These are phyloP conservation scores for Molossus alvarezi DNA, from an alignment of 2,797 vertebrate genomes.

Conservation along the genomic window DNA sequence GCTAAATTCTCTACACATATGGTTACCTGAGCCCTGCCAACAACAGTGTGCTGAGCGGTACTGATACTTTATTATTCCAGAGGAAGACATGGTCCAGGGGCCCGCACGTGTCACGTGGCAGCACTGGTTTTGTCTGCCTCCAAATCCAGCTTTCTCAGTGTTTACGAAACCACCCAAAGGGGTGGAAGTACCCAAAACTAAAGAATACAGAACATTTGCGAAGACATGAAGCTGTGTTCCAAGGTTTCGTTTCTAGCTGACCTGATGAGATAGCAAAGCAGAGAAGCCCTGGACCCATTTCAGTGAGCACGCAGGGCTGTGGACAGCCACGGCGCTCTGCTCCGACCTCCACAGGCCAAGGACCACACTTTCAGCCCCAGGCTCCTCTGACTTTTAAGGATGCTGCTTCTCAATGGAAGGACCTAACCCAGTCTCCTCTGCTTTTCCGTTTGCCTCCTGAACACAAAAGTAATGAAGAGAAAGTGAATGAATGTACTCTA, in stretches of 20 bases:
- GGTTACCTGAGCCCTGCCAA: background rate
- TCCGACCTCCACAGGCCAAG: background rate
- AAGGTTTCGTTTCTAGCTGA: background rate
- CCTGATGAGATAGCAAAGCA: background rate
- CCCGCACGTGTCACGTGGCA: too few species aligned
- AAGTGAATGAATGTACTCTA: background rate
- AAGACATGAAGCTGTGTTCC: background rate
- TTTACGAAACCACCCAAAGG: background rate
- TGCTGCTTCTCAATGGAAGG: background rate
- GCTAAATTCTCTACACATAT: background rate
- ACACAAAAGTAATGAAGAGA: background rate
- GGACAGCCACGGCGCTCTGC: too few species aligned
- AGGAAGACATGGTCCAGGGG: background rate
- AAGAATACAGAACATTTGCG: background rate
- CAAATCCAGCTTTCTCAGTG: background rate
- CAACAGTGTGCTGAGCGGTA: background rate
- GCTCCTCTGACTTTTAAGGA: background rate
- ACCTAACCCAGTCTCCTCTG: background rate
- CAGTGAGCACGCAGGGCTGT: background rate
- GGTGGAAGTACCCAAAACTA: background rate
- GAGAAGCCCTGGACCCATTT: background rate
- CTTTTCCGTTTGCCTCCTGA: background rate
- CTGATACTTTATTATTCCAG: background rate
- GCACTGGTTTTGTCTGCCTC: background rate
- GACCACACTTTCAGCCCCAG: background rate